Evolutionary conservation across 2,888 invertebrate genomes (phyloP).

Genomic region (Aleiodes alternator): DNA sequence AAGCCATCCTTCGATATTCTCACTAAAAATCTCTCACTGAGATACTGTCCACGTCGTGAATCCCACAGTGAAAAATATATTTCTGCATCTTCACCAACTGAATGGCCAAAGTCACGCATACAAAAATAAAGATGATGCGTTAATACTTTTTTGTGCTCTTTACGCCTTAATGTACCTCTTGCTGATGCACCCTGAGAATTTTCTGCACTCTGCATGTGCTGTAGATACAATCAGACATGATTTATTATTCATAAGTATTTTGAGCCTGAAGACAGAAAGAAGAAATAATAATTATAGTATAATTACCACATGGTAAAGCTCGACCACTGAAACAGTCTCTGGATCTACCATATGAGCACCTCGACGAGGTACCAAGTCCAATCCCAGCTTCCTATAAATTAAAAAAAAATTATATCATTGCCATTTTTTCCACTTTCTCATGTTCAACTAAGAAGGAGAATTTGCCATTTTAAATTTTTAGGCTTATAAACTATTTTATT

Average conservation of each 20-base stretch:
- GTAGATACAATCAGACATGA: slow-evolving; percentile 54
- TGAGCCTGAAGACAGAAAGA: not conserved
- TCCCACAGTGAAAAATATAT: slow-evolving; percentile 92
- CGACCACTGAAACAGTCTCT: slow-evolving; percentile 91
- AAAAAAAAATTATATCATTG: not conserved
- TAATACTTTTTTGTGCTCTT: slow-evolving; percentile 79
- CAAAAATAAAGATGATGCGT: slow-evolving; percentile 91
- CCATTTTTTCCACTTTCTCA: too few species aligned
- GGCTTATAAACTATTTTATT: slow-evolving; percentile 3
- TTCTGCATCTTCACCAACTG: slow-evolving; percentile 91
- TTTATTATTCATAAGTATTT: not conserved
- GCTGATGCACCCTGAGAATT: slow-evolving; percentile 76
- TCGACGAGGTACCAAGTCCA: slow-evolving; percentile 94
- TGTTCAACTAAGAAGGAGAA: not conserved
- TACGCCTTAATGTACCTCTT: slow-evolving; percentile 78
- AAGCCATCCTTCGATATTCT: slow-evolving; percentile 93
- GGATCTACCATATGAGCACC: slow-evolving; percentile 94
- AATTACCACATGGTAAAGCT: slow-evolving; percentile 91
- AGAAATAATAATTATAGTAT: slow-evolving; percentile 15
- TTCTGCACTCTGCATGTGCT: slow-evolving; percentile 78
- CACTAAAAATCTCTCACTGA: slow-evolving; percentile 93
- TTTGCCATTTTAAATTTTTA: not conserved
- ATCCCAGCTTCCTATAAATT: slow-evolving; percentile 87
- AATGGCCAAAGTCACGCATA: slow-evolving; percentile 91
- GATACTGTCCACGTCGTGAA: slow-evolving; percentile 84